These are phyloP conservation scores for Crocuta crocuta DNA, from an alignment of 2,113 vertebrate genomes.

Conservation along the genomic window DNA sequence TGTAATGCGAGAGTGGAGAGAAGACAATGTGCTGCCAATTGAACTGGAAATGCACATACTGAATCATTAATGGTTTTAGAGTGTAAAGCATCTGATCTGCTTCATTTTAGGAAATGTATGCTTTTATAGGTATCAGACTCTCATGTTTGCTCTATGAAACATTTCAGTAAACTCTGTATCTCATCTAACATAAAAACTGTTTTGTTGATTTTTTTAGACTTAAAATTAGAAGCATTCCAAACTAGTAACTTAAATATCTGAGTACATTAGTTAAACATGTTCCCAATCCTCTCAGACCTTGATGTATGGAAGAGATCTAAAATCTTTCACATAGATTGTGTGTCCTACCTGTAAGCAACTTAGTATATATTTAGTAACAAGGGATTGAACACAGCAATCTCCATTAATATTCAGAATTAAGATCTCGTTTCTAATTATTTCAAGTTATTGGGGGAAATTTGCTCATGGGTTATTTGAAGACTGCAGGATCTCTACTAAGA, in stretches of 20 bases:
- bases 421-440: neutral
- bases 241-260: neutral
- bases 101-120: conserved; percentile 15
- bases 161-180: neutral
- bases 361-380: neutral
- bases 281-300: neutral
- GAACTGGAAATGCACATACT: conserved; percentile 59
- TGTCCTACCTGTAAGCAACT: neutral
- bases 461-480: neutral
- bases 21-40: neutral
- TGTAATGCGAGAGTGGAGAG: neutral
- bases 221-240: conserved; percentile 17
- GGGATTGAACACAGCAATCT: neutral
- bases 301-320: neutral
- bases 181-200: neutral
- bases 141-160: neutral
- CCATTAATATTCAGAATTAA: neutral
- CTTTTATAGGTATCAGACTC: neutral
- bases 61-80: conserved; percentile 58
- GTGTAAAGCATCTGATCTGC: conserved; percentile 4
- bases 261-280: neutral
- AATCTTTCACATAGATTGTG: neutral
- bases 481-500: neutral
- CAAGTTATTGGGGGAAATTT: neutral
- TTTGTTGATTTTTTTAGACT: neutral